These are phyloP conservation scores for Lysandra bellargus DNA, from an alignment of 2,888 invertebrate species.

Conservation along the genomic window DNA sequence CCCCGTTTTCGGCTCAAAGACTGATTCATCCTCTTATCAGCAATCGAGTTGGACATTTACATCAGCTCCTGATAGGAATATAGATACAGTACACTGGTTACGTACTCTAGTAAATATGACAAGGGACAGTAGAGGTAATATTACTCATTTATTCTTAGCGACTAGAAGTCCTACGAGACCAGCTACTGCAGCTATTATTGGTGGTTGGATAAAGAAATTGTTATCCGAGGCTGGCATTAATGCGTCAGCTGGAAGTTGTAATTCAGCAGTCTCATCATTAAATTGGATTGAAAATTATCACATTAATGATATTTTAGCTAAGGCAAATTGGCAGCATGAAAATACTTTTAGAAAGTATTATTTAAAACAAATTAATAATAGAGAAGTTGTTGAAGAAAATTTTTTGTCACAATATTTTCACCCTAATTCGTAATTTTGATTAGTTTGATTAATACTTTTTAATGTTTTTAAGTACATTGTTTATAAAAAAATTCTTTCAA, in stretches of 20 bases:
- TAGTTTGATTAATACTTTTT: no score
- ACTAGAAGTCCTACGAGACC: background rate
- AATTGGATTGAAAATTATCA: no score
- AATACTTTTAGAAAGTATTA: no score
- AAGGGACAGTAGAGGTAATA: background rate
- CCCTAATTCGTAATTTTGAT: background rate
- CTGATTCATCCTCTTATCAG: conserved; percentile 36
- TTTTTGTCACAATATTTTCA: background rate
- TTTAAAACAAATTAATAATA: background rate
- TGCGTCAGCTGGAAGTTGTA: no score
- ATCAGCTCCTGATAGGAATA: conserved; percentile 34
- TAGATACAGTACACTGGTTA: conserved; percentile 35
- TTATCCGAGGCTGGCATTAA: background rate
- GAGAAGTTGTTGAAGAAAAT: background rate
- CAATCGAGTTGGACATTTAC: conserved; percentile 38
- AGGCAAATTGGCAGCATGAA: no score
- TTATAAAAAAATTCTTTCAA: background rate
- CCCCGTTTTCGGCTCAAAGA: conserved; percentile 41
- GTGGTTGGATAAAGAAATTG: background rate
- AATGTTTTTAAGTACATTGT: background rate
- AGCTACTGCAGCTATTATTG: background rate
- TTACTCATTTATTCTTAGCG: background rate
- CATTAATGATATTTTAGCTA: no score
- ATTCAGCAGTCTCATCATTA: no score
- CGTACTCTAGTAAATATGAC: conserved; percentile 7